Evolutionary conservation across 1,140 invertebrate species (phyloP).

Genomic region (Arion vulgaris): DNA sequence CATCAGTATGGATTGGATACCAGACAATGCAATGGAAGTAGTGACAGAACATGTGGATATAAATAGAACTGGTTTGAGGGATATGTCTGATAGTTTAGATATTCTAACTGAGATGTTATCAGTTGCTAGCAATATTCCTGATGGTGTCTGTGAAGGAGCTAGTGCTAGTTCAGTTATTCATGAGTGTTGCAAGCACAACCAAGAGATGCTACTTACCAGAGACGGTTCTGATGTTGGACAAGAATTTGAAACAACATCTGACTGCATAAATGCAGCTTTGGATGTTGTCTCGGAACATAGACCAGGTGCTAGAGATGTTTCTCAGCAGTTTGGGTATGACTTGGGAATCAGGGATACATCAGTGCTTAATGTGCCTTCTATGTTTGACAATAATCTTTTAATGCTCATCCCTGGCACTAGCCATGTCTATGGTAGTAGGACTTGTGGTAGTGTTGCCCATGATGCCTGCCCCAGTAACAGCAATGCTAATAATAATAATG

Average conservation of each 20-base stretch:
- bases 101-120: background rate
- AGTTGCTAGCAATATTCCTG: background rate
- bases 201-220: background rate
- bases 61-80: background rate
- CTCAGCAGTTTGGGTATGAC: background rate
- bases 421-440: background rate
- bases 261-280: background rate
- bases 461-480: background rate
- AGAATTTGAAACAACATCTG: background rate
- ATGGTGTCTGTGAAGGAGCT: background rate
- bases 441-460: background rate
- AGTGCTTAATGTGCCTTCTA: background rate
- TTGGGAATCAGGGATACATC: background rate
- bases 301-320: background rate
- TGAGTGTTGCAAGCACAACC: background rate
- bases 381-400: background rate
- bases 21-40: background rate
- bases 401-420: background rate
- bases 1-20: background rate
- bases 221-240: background rate
- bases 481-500: background rate
- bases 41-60: background rate
- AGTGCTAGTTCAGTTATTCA: background rate
- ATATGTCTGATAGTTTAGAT: background rate
- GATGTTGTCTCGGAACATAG: background rate